Evolutionary conservation across 2,113 vertebrate genomes (phyloP), one percentile per base, ranked within the genome.

Genomic region (Barbus barbus): DNA sequence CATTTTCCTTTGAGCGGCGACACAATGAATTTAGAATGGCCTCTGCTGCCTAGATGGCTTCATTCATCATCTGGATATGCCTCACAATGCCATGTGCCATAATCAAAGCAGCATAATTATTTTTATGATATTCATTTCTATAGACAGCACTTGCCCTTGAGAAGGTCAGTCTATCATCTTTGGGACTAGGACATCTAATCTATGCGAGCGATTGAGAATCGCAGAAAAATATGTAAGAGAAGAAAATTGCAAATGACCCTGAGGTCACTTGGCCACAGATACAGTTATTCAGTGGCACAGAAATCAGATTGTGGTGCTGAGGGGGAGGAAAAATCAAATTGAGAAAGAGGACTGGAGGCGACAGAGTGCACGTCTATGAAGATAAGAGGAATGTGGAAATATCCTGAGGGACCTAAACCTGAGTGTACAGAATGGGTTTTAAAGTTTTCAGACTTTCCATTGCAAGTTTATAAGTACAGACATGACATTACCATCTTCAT

Each of bases 231-330:
- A 78, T 67, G 77, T 89, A 87, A 79, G 74, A 65, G 83, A 74
- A 85, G 63, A 63, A 90, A 87, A 90, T 90, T 90, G 89, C 86
- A 81, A 84, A 86, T 81, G 89, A 89, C 89, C 89, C 24, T 0
- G 33, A 73, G 88, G 89, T 89, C 86, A 83, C 78, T 67, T 31
- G 89, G 83, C 73, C 84, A 88, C 83, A 84, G 82, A 85, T 88
- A 86, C 83, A 85, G 86, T 88, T 84, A 86, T 88, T 89, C 80
- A 75, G 83, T 88, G 85, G 86, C 83, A 77, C 83, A 83, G 81
- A 87, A 86, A 89, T 86, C 85, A 87, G 86, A 90, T 89, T 87
- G 81, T 67, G 77, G 75, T 86, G 74, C 87, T 83, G 86, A 81
- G 81, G 78, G 82, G 65, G 61, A 89, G 44, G 74, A 81, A 82